Evolutionary conservation across 2,113 vertebrate species (phyloP).

Genomic region (Laterallus jamaicensis): DNA sequence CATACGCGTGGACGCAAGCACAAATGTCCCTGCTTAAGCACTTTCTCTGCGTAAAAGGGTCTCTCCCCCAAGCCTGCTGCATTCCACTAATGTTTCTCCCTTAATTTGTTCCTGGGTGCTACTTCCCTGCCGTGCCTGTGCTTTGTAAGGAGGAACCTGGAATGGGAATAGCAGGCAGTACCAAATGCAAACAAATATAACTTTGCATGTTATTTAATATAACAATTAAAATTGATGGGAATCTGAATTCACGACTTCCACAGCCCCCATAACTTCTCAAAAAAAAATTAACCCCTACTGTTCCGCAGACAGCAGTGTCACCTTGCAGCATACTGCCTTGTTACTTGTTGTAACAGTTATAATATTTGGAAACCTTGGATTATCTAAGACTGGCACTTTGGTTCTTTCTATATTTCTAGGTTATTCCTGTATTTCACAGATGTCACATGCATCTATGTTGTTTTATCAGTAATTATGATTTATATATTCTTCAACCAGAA

Average conservation of each 20-base stretch:
- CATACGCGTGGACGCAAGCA: neutral
- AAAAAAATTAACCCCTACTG: constrained; percentile 13
- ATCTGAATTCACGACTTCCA: neutral
- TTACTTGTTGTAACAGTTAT: neutral
- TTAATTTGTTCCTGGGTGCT: neutral
- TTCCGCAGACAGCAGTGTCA: neutral
- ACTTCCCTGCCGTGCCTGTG: neutral
- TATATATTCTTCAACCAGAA: neutral
- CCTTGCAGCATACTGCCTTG: neutral
- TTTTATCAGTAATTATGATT: neutral
- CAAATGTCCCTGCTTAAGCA: neutral
- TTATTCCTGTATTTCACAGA: neutral
- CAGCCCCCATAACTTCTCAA: neutral
- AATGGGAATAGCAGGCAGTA: neutral
- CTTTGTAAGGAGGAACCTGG: neutral
- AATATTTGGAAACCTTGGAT: neutral
- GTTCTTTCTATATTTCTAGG: neutral
- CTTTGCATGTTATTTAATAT: neutral
- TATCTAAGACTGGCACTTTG: neutral
- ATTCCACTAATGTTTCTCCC: neutral
- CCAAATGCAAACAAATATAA: neutral
- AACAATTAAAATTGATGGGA: neutral
- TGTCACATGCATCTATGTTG: neutral
- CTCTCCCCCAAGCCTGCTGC: neutral
- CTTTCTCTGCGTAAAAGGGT: neutral